Evolutionary conservation across 2,888 invertebrate genomes (phyloP).

Genomic region (Drosophila monieri): DNA sequence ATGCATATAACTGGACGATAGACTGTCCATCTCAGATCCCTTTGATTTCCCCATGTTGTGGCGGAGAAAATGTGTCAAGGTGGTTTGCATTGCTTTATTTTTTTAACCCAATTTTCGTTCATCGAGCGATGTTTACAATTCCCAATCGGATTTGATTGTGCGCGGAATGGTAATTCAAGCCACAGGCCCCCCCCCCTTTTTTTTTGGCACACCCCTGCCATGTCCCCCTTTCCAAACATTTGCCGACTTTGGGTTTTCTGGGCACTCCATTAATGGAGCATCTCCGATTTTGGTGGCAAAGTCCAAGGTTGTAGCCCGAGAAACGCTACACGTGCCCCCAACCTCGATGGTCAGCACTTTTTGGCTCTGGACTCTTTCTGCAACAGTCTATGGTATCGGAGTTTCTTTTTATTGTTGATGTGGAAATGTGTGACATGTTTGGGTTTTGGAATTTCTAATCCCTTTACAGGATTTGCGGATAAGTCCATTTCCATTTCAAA

Average conservation of each 20-base stretch:
- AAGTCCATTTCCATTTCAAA: neutral
- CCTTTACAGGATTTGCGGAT: slow-evolving; percentile 1
- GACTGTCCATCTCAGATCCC: slow-evolving; percentile 4
- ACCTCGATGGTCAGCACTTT: slow-evolving; percentile 17
- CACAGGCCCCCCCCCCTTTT: neutral
- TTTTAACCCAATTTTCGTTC: slow-evolving; percentile 73
- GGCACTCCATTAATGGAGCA: slow-evolving; percentile 46
- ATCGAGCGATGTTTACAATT: slow-evolving; percentile 14
- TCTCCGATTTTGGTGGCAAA: slow-evolving; percentile 36
- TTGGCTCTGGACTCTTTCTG: neutral
- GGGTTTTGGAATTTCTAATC: slow-evolving; percentile 2
- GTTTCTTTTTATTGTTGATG: neutral
- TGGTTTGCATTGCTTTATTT: slow-evolving; percentile 74
- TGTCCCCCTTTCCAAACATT: slow-evolving; percentile 18
- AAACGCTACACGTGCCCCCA: neutral
- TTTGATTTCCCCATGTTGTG: slow-evolving; percentile 4
- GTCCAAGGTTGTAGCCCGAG: slow-evolving; percentile 43
- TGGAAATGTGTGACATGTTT: too few relatives aligned
- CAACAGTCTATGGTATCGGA: neutral
- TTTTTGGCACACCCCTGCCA: neutral
- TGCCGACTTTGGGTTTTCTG: slow-evolving; percentile 21
- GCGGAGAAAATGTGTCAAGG: slow-evolving; percentile 67
- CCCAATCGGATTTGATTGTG: slow-evolving; percentile 4
- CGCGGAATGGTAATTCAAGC: slow-evolving; percentile 38
- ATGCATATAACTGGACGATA: neutral